phyloP scores from a whole-genome alignment of 2,797 vertebrate species.

The Heliangelus exortis region DNA sequence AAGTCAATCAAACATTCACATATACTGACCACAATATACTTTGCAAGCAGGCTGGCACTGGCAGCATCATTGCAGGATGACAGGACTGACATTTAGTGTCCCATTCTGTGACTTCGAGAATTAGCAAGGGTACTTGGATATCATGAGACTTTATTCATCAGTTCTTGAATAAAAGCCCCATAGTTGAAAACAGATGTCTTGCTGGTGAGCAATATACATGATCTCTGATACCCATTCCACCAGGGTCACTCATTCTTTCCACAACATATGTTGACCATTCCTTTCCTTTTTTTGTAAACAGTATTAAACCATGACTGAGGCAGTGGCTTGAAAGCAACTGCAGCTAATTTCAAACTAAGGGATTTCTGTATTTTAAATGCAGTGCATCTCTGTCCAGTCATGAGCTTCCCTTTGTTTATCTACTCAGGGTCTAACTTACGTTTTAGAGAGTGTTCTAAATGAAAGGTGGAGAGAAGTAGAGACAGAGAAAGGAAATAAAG shows the following conservation, averaged over 20 bases:
- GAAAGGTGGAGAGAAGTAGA: not conserved
- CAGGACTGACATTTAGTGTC: not conserved
- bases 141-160: not conserved
- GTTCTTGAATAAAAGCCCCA: not conserved
- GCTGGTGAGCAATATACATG: not conserved
- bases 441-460: not conserved
- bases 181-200: slow-evolving; percentile 51
- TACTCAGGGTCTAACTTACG: not conserved
- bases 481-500: not conserved
- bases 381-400: not conserved
- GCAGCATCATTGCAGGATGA: not conserved
- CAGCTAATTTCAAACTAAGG: not conserved
- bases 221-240: slow-evolving; percentile 39
- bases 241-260: slow-evolving; percentile 50
- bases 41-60: not conserved
- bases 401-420: not conserved
- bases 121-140: not conserved
- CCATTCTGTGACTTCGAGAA: not conserved
- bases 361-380: not conserved
- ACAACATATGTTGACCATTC: slow-evolving; percentile 56
- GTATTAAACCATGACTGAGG: slow-evolving; percentile 11
- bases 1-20: not conserved
- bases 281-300: slow-evolving; percentile 48
- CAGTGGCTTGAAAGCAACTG: not conserved
- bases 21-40: not conserved